phyloP scores from a whole-genome alignment of 2,797 vertebrate species.

The Scomberomorus guttatus region DNA sequence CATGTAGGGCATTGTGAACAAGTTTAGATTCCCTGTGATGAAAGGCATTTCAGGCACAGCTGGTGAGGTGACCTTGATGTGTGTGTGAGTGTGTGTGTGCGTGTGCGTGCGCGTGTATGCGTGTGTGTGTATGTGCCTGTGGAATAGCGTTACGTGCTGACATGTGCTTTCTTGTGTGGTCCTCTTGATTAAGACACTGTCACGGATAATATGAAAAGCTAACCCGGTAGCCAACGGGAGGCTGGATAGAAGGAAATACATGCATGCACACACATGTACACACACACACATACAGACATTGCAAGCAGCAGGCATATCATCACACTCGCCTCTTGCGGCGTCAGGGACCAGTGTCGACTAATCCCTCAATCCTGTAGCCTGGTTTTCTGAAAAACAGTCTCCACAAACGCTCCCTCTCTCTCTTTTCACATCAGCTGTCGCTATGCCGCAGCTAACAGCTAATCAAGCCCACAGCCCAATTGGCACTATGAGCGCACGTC shows the following conservation, averaged over 20 bases:
- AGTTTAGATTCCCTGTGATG: conserved; percentile 69
- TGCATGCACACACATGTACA: conserved; percentile 4
- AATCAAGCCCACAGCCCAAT: conserved; percentile 81
- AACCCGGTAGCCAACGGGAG: conserved; percentile 43
- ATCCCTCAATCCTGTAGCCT: conserved; percentile 70
- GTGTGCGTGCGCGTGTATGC: neutral
- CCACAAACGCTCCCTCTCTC: conserved; percentile 51
- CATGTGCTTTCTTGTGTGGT: conserved; percentile 58
- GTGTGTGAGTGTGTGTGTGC: conserved; percentile 39
- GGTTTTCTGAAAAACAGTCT: conserved; percentile 58
- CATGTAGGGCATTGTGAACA: conserved; percentile 71
- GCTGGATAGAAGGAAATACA: conserved; percentile 38
- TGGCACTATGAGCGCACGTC: conserved; percentile 71
- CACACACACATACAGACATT: conserved; percentile 16
- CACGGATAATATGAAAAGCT: conserved; percentile 69
- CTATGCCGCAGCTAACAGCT: conserved; percentile 80
- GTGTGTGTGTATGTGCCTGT: conserved; percentile 22
- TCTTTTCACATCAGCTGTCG: conserved; percentile 78
- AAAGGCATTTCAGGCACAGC: conserved; percentile 73
- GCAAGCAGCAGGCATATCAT: conserved; percentile 66
- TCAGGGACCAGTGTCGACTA: conserved; percentile 67
- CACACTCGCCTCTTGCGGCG: conserved; percentile 41
- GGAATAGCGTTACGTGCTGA: conserved; percentile 46
- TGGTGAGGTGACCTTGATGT: conserved; percentile 79
- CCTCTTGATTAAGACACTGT: conserved; percentile 66